These are phyloP conservation scores for Capitulum mitella DNA, from an alignment of 2,888 invertebrate species.

Conservation along the genomic window DNA sequence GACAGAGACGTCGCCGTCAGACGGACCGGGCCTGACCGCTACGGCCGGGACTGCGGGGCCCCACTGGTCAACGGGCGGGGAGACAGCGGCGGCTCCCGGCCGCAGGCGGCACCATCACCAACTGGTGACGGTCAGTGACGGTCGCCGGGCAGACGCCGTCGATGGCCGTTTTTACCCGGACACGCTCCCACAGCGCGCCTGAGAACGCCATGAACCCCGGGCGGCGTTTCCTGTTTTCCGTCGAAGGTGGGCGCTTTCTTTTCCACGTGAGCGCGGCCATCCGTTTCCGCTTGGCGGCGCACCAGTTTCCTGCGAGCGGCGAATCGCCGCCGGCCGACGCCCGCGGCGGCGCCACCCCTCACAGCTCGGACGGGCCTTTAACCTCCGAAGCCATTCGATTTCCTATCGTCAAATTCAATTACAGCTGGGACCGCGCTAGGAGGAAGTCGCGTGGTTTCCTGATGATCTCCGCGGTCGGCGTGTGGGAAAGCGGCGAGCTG, in stretches of 20 bases:
- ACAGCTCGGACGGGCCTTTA: neutral
- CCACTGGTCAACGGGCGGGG: too few relatives aligned
- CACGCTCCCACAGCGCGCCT: conserved; percentile 8
- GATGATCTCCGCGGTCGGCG: neutral
- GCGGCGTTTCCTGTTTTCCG: conserved; percentile 20
- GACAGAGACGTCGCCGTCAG: conserved; percentile 32
- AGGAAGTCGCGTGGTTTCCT: neutral
- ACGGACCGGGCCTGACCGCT: neutral
- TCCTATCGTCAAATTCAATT: conserved; percentile 20
- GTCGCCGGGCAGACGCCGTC: neutral
- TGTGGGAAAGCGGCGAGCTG: neutral
- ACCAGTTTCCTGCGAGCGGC: neutral
- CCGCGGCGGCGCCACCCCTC: neutral
- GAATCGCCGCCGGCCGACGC: neutral
- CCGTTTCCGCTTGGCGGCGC: conserved; percentile 4
- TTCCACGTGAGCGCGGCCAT: neutral
- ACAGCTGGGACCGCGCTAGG: neutral
- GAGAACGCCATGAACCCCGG: conserved; percentile 4
- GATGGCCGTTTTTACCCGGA: neutral
- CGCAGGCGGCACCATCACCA: neutral
- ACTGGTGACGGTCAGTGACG: neutral
- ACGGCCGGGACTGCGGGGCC: too few relatives aligned
- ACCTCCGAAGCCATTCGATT: conserved; percentile 13
- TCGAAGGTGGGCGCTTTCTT: neutral
- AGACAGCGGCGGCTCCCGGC: neutral